Evolutionary conservation across 2,888 invertebrate genomes (phyloP), one percentile per base, ranked within the genome.

Genomic region (Heliconius sara): DNA sequence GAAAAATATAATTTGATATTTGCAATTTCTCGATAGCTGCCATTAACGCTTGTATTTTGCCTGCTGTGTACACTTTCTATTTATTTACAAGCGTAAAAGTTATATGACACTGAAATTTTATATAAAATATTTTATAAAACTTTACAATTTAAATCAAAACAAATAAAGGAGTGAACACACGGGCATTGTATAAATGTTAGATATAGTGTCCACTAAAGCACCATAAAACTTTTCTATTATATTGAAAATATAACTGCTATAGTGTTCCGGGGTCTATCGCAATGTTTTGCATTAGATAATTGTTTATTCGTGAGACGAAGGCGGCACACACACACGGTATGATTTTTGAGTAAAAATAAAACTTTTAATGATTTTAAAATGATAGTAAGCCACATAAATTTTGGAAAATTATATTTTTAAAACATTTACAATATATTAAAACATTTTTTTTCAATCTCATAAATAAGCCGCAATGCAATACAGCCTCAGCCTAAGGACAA

Each of bases 401-500:
- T 47, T 47, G 47, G 47, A 52, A 52, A 39, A 52, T 19, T 52
- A 52, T 52, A 52, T n/a, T n/a, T 60, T 27, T 27, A 65, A 65
- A 25, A 65, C 16, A 27, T 16, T 27, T 30, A 4, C 4, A 30
- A 30, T 30, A 4, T 30, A 27, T 2, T 16, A 19, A 27, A 12
- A n/a, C 12, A n/a, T 22, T 25, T 52, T 71, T 73, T 60, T 57
- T n/a, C n/a, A 39, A n/a, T n/a, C 22, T 65, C 27, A 22, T 67
- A 47, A 47, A 30, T 43, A 77, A 70, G 66, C 74, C 80, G 80
- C 74, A 30, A 75, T 80, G 80, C 78, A 67, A 80, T 82, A 79
- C 74, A 75, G 57, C 87, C 88, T 85, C 86, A 84, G 84, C 84
- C 84, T 90, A 91, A 91, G 89, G 88, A 91, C 91, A 91, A 89